Conservation (phyloP, 2,797 vertebrate genomes). For the Pipistrellus nathusii region DNA sequence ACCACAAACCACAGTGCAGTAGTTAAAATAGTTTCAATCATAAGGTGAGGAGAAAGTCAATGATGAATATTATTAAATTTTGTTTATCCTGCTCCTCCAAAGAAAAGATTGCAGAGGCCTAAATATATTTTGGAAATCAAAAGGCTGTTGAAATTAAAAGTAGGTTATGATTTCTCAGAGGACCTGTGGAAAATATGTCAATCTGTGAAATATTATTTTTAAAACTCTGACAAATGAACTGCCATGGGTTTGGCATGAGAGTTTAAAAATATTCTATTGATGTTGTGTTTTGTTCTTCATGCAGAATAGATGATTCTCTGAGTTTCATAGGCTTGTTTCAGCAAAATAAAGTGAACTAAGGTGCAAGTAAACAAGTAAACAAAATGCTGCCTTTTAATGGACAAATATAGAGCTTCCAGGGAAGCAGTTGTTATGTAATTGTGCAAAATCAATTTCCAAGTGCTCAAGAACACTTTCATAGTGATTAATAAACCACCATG, state of each 20-base stretch:
- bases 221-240: conserved; percentile 61
- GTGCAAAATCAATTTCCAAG: conserved; percentile 10
- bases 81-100: background rate
- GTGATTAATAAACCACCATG: background rate
- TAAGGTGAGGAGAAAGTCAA: conserved; percentile 22
- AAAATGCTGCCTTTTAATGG: background rate
- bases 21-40: conserved; percentile 15
- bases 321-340: background rate
- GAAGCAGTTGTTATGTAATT: background rate
- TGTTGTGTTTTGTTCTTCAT: background rate
- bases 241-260: conserved; percentile 22
- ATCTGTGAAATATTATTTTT: conserved; percentile 53
- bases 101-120: background rate
- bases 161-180: conserved; percentile 61
- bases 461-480: background rate
- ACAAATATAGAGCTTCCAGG: conserved; percentile 16
- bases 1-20: background rate
- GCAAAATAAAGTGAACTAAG: conserved; percentile 6
- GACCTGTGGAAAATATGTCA: conserved; percentile 47
- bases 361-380: background rate
- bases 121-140: conserved; percentile 68
- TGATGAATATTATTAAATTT: conserved; percentile 41
- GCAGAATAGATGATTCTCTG: conserved; percentile 46
- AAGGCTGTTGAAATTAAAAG: conserved; percentile 73
- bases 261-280: conserved; percentile 43